Base-by-base conservation (phyloP, 1,140 invertebrate species). In the Musca vetustissima region DNA sequence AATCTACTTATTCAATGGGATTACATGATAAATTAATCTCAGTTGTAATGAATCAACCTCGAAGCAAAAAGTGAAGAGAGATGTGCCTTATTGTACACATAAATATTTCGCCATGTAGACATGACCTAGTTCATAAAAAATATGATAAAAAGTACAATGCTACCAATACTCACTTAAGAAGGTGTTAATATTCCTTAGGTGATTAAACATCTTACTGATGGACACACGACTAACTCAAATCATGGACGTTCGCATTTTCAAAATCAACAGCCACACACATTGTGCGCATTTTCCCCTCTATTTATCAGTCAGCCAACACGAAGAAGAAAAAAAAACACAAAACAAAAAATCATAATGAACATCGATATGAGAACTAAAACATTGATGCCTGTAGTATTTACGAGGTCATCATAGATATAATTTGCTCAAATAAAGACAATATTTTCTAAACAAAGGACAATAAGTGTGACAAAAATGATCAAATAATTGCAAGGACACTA, bases 381-480 rank as follows among this genome's bases (percentile, higher is more conserved):
- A 52, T 21, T 52, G 7, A 6, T 7, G 17, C 1, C 21, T 52
- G 8, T 21, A 19, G n/a, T 9, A 19, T 21, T 52, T 52, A 61
- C 57, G 17, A 61, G 57, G 57, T 43, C 57, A 61, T 61, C 28
- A 61, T 61, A 28, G 19, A 61, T 61, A 19, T 36, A 61, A n/a
- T 36, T 61, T 9, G 2, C 7, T 32, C 28, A 36, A 43, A 32
- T 32, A 32, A 32, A 61, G 19, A 11, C 32, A 43, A 61, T 61
- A 14, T 43, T 43, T 28, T 0, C 1, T 1, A 61, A 61, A 36
- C 57, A 61, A 61, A 43, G 28, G 28, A 36, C 28, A 61, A 61
- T 36, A 36, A 61, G 57, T 61, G 28, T 61, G 57, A 61, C 57
- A 19, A 19, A 61, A 61, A 28, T 57, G n/a, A 57, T 57, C 53